Evolutionary conservation across 1,140 invertebrate species (phyloP).

Genomic region (Bombus waltoni): DNA sequence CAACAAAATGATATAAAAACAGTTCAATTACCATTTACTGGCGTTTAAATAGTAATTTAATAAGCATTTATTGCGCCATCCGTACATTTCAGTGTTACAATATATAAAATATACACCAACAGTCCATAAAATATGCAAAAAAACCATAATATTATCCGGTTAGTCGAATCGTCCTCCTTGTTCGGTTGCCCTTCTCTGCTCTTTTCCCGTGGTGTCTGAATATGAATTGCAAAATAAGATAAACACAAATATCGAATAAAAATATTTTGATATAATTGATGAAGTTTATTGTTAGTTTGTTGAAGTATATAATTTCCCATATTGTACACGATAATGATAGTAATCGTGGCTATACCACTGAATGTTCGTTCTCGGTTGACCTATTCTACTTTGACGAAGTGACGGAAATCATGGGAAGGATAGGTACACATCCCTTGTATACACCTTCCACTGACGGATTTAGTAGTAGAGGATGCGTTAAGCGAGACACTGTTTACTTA

Average conservation of each 20-base stretch:
- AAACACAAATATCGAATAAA: neutral
- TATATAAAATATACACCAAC: no score
- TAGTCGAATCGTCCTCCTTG: no score
- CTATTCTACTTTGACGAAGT: neutral
- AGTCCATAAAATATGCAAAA: no score
- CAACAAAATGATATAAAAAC: neutral
- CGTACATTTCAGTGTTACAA: no score
- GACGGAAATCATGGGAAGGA: neutral
- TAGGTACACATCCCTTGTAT: neutral
- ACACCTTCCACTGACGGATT: neutral
- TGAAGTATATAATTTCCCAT: neutral
- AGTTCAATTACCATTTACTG: neutral
- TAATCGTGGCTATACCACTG: neutral
- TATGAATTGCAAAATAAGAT: neutral
- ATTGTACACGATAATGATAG: neutral
- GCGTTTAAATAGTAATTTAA: no score
- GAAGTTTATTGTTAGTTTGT: neutral
- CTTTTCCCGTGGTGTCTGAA: no score
- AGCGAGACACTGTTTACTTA: slow-evolving; percentile 2
- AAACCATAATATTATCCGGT: no score
- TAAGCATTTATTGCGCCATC: no score
- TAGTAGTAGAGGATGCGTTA: neutral
- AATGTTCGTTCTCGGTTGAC: neutral
- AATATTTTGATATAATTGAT: neutral
- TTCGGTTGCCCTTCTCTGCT: no score